Evolutionary conservation across 2,113 vertebrate genomes (phyloP).

Genomic region (Brachypodius melanocephalos): DNA sequence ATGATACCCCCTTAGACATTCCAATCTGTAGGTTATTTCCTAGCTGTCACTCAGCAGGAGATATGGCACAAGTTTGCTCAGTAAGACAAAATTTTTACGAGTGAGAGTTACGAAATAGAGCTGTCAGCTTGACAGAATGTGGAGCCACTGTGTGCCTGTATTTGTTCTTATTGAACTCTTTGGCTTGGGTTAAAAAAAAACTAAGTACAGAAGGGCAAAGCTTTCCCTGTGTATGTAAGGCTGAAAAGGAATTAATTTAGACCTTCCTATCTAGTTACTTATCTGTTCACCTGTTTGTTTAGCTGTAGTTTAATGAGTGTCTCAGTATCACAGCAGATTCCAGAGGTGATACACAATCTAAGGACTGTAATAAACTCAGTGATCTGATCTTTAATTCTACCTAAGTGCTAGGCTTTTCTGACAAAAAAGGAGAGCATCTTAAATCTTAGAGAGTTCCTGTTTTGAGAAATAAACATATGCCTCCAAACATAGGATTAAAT

Average conservation of each 20-base stretch:
- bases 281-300: neutral
- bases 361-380: neutral
- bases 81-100: constrained; percentile 15
- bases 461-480: accelerated
- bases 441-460: neutral
- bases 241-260: neutral
- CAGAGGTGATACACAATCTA: neutral
- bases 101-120: constrained; percentile 1
- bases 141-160: neutral
- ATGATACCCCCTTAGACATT: neutral
- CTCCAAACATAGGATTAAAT: neutral
- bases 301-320: neutral
- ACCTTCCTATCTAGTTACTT: neutral
- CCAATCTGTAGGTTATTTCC: constrained; percentile 48
- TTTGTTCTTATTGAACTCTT: neutral
- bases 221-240: neutral
- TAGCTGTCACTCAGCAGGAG: constrained; percentile 33
- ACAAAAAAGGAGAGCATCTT: neutral
- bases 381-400: neutral
- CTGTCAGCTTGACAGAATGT: neutral
- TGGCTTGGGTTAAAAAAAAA: neutral
- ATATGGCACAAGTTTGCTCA: constrained; percentile 19
- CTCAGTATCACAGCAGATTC: neutral
- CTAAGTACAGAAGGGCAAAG: neutral
- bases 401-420: neutral